phyloP scores from a whole-genome alignment of 2,888 invertebrate genomes.

The Anticlea derivata region DNA sequence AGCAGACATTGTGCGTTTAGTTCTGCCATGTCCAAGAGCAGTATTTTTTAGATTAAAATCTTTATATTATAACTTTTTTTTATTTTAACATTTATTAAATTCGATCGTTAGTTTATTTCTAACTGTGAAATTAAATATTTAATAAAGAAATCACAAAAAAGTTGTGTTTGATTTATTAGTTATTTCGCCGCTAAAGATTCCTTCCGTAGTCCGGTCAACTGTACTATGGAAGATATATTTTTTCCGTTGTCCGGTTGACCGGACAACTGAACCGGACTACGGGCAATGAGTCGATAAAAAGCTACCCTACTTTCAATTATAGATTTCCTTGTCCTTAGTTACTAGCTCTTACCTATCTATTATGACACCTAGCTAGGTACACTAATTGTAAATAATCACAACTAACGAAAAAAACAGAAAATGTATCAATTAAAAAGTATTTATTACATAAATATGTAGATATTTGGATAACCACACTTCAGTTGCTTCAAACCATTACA shows the following conservation, averaged over 20 bases:
- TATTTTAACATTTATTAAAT: slow-evolving; percentile 79
- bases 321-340: no score
- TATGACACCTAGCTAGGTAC: no score
- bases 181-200: no score
- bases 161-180: slow-evolving; percentile 56
- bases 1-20: slow-evolving; percentile 66
- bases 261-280: no score
- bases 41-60: slow-evolving; percentile 82
- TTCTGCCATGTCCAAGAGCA: slow-evolving; percentile 81
- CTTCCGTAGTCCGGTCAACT: no score
- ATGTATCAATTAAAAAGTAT: slow-evolving; percentile 55
- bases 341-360: no score
- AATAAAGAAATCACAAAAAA: slow-evolving; percentile 82
- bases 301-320: no score
- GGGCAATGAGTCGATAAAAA: no score
- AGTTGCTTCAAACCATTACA: slow-evolving; percentile 65
- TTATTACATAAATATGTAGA: slow-evolving; percentile 79
- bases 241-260: no score
- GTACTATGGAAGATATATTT: no score
- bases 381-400: neutral
- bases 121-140: slow-evolving; percentile 83
- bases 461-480: slow-evolving; percentile 80
- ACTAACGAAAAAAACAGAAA: slow-evolving; percentile 3
- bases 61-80: slow-evolving; percentile 75
- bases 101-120: slow-evolving; percentile 84